Evolutionary conservation across 2,113 vertebrate genomes (phyloP).

Genomic region (Dipodomys merriami): DNA sequence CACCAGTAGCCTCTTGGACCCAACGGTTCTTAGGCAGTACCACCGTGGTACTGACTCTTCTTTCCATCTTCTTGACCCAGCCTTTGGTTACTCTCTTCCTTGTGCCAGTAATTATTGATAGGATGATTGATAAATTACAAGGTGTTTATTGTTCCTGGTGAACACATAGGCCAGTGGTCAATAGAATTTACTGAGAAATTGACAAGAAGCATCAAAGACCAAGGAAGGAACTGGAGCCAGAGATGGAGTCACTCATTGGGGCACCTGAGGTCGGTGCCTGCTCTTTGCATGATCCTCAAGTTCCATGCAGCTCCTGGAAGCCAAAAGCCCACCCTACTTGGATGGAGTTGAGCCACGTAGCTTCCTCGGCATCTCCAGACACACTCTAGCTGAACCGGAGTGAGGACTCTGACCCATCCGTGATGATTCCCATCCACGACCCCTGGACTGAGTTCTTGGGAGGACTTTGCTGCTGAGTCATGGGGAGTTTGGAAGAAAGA

Average conservation of each 20-base stretch:
- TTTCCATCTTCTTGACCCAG: neutral
- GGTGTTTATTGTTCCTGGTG: slow-evolving; percentile 26
- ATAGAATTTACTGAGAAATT: slow-evolving; percentile 63
- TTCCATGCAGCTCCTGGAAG: neutral
- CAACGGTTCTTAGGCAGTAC: neutral
- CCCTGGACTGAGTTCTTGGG: neutral
- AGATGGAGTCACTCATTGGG: neutral
- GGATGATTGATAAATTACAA: slow-evolving; percentile 66
- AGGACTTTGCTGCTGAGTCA: too few relatives aligned
- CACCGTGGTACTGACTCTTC: neutral
- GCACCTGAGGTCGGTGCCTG: accelerated
- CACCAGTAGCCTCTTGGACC: too few relatives aligned
- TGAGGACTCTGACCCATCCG: too few relatives aligned
- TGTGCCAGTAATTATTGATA: slow-evolving; percentile 34
- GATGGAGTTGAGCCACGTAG: neutral
- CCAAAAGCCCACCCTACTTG: neutral
- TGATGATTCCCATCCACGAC: too few relatives aligned
- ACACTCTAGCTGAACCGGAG: accelerated
- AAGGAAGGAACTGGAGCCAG: neutral
- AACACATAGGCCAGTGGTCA: slow-evolving; percentile 45
- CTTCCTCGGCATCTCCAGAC: neutral
- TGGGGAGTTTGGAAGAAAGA: too few relatives aligned
- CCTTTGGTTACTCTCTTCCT: slow-evolving; percentile 15
- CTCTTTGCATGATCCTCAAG: neutral
- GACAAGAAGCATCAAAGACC: neutral